Percentiles rank a stretch among this genome's conserved stretches.
phyloP scores from a whole-genome alignment of 2,888 invertebrate genomes.

The Julus scanicus region DNA sequence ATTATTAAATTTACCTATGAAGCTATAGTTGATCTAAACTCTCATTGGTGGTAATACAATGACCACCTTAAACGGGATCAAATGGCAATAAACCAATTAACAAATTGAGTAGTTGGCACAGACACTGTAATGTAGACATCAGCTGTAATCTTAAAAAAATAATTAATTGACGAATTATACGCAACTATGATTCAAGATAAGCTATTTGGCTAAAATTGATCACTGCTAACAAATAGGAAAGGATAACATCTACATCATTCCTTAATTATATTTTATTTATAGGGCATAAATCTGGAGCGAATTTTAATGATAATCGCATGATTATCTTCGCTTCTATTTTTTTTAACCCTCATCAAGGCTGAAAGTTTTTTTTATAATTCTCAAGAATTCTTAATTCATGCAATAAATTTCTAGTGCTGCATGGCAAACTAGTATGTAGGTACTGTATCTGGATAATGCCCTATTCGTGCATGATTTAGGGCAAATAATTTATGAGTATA shows the following conservation, averaged over 20 bases:
- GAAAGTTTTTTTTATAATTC: not conserved
- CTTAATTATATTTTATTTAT: constrained; percentile 5
- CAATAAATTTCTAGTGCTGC: not conserved
- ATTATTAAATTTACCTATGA: not conserved
- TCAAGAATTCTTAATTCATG: not conserved
- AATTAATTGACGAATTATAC: constrained; percentile 21
- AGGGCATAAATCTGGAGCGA: not conserved
- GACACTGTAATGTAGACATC: not conserved
- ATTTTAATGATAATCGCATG: not conserved
- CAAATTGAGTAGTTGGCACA: not conserved
- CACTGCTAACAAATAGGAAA: not conserved
- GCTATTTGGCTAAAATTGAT: not conserved
- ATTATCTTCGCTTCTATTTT: not conserved
- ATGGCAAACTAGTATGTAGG: not conserved
- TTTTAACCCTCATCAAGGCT: not conserved
- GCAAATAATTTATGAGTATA: no score
- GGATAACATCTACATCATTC: not conserved
- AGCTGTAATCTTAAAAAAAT: not conserved
- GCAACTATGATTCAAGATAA: not conserved
- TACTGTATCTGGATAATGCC: not conserved
- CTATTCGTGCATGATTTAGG: not conserved
- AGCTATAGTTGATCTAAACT: not conserved
- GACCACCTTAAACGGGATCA: not conserved
- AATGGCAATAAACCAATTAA: not conserved
- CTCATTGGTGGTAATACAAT: not conserved